Base-by-base conservation (phyloP, 2,113 vertebrate genomes). In the Stigmatopora argus region DNA sequence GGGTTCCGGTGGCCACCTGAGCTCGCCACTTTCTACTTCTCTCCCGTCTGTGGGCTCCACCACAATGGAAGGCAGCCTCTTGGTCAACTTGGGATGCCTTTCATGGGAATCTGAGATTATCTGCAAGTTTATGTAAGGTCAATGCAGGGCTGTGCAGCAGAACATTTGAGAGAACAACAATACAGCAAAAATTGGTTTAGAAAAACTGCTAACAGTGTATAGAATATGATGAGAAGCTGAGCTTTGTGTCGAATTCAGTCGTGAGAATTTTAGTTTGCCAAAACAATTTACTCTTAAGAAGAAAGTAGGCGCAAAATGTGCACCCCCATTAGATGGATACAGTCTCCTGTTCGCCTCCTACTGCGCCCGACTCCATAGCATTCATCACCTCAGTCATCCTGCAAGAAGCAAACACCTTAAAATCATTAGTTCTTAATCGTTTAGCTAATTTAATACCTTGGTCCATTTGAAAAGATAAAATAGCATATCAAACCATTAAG, bases 381-480 rank as follows among this genome's bases (percentile, higher is more conserved):
- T 92, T 94, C 85, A 95, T 92, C 83, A 95, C 93, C 76, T 95
- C 93, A 31, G 92, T 92, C 94, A 95, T 95, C 82, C 93, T 95
- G 85, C 17, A 78, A 46, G 63, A 47, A 38, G 66, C 44, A 38
- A 64, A 15, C 21, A 65, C 6, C 3, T 3, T 19, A 23, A 11
- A 8, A 18, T 65, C 52, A 49, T 14, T 5, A 15, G 15, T 34
- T 17, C 41, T 44, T 23, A 35, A 11, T 26, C 7, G 21, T 57
- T 31, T 31, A 11, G 18, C 8, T 26, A 5, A 19, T 46, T 44
- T 26, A 46, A 46, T n/a, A 21, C 18, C 26, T 31, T 17, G 12
- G 7, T 1, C n/a, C 48, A 8, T n/a, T 51, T 8, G 48, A n/a
- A 0, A n/a, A 51, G 18, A 51, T 51, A 19, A 41, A 10, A 19